Evolutionary conservation across 2,888 invertebrate genomes (phyloP).

Genomic region (Mesorhabditis spiculigera): DNA sequence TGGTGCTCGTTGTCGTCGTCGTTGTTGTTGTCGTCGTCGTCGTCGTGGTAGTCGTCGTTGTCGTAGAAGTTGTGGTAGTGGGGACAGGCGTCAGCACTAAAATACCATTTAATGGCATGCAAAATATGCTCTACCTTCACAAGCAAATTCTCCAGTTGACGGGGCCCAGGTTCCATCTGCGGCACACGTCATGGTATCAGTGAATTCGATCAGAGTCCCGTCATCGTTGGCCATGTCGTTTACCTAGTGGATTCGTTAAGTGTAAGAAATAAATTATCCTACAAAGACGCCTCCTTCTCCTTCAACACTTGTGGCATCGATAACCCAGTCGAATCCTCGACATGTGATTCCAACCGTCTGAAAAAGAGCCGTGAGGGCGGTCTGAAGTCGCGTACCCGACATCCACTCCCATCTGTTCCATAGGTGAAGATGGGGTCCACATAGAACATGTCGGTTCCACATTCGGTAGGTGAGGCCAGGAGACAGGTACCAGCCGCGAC

Average conservation of each 20-base stretch:
- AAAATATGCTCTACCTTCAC: not conserved
- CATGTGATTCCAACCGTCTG: not conserved
- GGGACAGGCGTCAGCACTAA: not conserved
- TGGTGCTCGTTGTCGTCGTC: not conserved
- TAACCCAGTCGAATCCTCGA: not conserved
- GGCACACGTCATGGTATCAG: not conserved
- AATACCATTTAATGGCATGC: not conserved
- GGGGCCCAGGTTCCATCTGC: not conserved
- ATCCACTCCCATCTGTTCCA: conserved; percentile 6
- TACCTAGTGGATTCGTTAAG: not conserved
- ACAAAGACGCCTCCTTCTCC: not conserved
- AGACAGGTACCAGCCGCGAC: not conserved
- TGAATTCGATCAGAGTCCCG: not conserved
- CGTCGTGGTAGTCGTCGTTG: not conserved
- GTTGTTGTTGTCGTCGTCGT: not conserved
- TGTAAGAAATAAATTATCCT: not conserved
- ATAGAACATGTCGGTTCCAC: not conserved
- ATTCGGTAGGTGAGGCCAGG: not conserved
- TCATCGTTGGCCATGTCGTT: not conserved
- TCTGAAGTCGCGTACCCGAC: not conserved
- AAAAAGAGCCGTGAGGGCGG: not conserved
- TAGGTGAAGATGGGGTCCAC: not conserved
- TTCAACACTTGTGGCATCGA: not conserved
- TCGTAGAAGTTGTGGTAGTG: not conserved
- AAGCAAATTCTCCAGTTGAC: not conserved